Base-by-base conservation (phyloP, 2,888 invertebrate genomes). In the Nipponacmea schrenckii region DNA sequence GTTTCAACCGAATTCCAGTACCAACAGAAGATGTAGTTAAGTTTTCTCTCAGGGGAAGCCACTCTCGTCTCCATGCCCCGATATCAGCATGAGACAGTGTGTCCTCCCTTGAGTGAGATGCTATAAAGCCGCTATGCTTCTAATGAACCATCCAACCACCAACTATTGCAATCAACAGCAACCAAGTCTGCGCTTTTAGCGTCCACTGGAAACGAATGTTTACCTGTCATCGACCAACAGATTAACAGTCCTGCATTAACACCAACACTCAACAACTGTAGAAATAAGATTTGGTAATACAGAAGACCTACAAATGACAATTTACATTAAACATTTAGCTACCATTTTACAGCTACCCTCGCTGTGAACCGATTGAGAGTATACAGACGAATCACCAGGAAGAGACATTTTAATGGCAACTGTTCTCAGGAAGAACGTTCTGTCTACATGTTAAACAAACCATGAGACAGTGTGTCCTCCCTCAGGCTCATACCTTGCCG, bases 391-490 rank as follows among this genome's bases (percentile, higher is more conserved):
- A 39, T 10, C n/a, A 20, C 24, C 24, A 56, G 24, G 24, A 56
- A 15, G 39, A 26, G 12, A 39, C 39, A 24, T 50, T 39, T 20
- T 27, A 45, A 50, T 64, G 77, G 77, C 74, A 71, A 71, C 79
- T 79, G 76, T 77, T 79, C 80, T 80, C 74, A 80, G 80, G 80
- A 72, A 69, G 76, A 70, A 71, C 76, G 74, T 70, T n/a, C 76
- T 79, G 80, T 77, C 77, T 77, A 24, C 77, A 69, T 77, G 77
- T 64, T 70, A 45, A 39, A 26, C 68, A 24, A 66, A 68, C 44
- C 77, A 78, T 80, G 80, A 80, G 80, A 80, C 80, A 80, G 80
- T 80, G 80, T 80, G 80, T 80, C 79, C 80, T 79, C 79, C 80
- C 80, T 80, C 79, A 79, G 80, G 72, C 64, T 73, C 56, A 56